Percentiles rank a stretch among this genome's conserved stretches.
phyloP scores from a whole-genome alignment of 1,140 invertebrate species.

The Sinonovacula constricta region DNA sequence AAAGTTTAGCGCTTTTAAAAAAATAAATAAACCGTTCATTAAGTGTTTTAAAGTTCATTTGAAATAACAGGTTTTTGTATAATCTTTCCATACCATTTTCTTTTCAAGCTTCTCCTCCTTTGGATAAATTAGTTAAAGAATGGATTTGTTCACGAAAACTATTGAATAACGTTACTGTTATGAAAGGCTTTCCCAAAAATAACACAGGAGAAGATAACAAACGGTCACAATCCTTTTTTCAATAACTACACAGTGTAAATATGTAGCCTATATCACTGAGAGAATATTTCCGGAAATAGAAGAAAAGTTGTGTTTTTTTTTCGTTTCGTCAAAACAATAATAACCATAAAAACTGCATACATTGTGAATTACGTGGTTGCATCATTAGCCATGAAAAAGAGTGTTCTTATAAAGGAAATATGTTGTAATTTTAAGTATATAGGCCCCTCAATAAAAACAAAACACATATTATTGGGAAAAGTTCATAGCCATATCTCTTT shows the following conservation, averaged over 20 bases:
- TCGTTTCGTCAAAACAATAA: not conserved
- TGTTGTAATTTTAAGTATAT: not conserved
- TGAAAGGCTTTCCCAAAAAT: not conserved
- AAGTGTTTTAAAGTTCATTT: no score
- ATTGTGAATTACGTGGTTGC: conserved; percentile 10
- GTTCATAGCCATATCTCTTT: not conserved
- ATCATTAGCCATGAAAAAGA: not conserved
- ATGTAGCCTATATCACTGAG: not conserved
- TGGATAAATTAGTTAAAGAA: no score
- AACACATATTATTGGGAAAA: not conserved
- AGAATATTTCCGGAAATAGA: not conserved
- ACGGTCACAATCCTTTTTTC: not conserved
- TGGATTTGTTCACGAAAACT: no score
- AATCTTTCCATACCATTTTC: no score
- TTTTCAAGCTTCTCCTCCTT: no score
- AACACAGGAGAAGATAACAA: not conserved
- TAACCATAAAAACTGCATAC: not conserved
- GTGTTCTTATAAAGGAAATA: not conserved
- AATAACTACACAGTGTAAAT: not conserved
- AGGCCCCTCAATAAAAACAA: not conserved
- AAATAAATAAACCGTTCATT: no score
- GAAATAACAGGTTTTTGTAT: no score
- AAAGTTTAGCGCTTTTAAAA: no score
- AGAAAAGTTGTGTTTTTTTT: not conserved
- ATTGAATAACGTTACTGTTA: conserved; percentile 16